Base-by-base conservation (phyloP, 1,140 invertebrate genomes). In the Drosophila lini region DNA sequence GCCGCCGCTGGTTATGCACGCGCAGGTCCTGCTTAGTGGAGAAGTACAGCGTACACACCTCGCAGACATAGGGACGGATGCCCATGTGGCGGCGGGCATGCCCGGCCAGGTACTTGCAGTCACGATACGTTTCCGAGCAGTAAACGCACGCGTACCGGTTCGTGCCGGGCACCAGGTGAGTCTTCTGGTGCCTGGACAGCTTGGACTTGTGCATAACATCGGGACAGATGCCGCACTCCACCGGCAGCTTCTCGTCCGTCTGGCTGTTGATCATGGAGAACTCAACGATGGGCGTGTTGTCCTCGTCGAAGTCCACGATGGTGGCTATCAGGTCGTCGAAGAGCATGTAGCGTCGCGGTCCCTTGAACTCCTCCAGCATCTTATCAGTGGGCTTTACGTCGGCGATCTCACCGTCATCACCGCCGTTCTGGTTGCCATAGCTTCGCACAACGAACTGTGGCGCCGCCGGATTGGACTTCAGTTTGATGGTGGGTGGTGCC, bases 21-120 rank as follows among this genome's bases (percentile, higher is more conserved):
- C 81, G 74, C 36, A 91, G 40, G 34, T 91, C 90, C 68, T 91
- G 90, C 41, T 91, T 91, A 25, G 90, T 91, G 25, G 83, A 85
- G 32, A 91, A 91, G 36, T 91, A 91, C 36, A 91, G 53, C 11
- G 91, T 90, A 40, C 90, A 91, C 4, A 76, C 38, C 28, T 91
- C 86, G 44, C 90, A 91, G 2, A 91, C 90, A 42, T 91, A 91
- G 4, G 90, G 90, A 0, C 90, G 71, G 25, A 91, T 91, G 44
- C 90, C 90, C 90, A 91, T 91, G 53, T 91, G 90, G 1, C 90
- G 86, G 0, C 90, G 71, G 1, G 90, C 83, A 57, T 91, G 90
- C 0, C 90, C 90, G 8, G 90, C 90, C 62, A 91, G 55, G 63
- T 91, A 91, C 60, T 91, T 91, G 45, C 82, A 89, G 57, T 91